phyloP scores from a whole-genome alignment of 2,113 vertebrate species.

The Okapia johnstoni region DNA sequence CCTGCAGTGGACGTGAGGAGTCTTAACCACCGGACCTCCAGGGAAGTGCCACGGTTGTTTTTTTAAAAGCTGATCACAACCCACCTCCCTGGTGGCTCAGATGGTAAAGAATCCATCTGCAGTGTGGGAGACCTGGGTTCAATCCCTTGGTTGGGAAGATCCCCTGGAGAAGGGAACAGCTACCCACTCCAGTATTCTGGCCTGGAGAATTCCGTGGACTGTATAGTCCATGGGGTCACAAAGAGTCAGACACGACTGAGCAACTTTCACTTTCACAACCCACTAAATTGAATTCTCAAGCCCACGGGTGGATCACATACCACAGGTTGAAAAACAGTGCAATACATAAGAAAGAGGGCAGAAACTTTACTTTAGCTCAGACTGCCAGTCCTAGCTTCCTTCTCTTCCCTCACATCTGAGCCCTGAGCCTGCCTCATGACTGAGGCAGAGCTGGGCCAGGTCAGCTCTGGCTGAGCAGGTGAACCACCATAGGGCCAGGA shows the following conservation, averaged over 20 bases:
- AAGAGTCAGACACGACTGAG: background rate
- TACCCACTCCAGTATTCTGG: background rate
- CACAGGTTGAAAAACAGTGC: background rate
- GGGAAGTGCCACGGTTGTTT: background rate
- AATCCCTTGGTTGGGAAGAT: background rate
- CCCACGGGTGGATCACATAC: background rate
- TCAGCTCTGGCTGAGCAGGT: background rate
- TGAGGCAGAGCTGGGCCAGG: background rate
- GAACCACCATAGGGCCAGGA: accelerated
- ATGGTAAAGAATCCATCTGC: background rate
- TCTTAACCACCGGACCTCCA: background rate
- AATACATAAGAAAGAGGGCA: background rate
- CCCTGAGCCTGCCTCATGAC: background rate
- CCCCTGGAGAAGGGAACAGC: background rate
- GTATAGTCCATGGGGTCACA: background rate
- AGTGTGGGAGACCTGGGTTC: background rate
- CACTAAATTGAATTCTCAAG: background rate
- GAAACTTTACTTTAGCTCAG: background rate
- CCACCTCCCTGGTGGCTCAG: background rate
- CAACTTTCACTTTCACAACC: background rate
- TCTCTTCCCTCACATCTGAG: background rate
- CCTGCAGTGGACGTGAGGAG: background rate
- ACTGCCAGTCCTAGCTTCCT: background rate
- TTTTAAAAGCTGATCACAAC: background rate
- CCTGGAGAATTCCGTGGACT: background rate